These are phyloP conservation scores for Syngnathus typhle DNA, from an alignment of 2,113 vertebrate species.

Conservation along the genomic window DNA sequence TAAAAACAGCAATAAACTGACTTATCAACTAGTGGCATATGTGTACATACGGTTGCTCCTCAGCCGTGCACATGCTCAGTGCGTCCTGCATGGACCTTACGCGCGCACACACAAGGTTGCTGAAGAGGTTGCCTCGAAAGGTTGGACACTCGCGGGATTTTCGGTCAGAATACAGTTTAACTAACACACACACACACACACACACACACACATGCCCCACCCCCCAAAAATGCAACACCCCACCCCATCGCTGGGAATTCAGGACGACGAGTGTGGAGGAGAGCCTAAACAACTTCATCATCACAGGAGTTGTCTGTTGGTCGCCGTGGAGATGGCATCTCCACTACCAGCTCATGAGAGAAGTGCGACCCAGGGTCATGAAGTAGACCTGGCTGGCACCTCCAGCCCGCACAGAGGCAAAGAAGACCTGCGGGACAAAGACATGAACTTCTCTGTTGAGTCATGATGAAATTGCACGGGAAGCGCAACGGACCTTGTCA, in stretches of 20 bases:
- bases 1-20: slow-evolving; percentile 39
- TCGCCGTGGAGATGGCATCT: slow-evolving; percentile 12
- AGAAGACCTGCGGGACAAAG: slow-evolving; percentile 58
- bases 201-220: slow-evolving; percentile 4
- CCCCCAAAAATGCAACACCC: neutral
- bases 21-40: neutral
- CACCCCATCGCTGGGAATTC: slow-evolving; percentile 4
- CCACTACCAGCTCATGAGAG: slow-evolving; percentile 71
- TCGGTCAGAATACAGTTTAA: slow-evolving; percentile 12
- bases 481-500: slow-evolving; percentile 57
- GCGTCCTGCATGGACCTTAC: slow-evolving; percentile 13
- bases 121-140: slow-evolving; percentile 16
- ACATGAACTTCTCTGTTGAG: too few relatives aligned
- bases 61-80: slow-evolving; percentile 35
- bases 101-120: slow-evolving; percentile 33
- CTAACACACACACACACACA: slow-evolving; percentile 15
- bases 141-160: slow-evolving; percentile 12
- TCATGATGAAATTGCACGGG: too few relatives aligned
- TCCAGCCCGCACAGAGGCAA: slow-evolving; percentile 66
- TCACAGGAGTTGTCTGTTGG: slow-evolving; percentile 40
- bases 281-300: slow-evolving; percentile 17
- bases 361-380: slow-evolving; percentile 70
- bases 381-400: slow-evolving; percentile 72
- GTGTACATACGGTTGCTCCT: neutral
- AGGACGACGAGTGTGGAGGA: slow-evolving; percentile 21